phyloP scores from a whole-genome alignment of 2,797 vertebrate species.

The Schizothorax lantsangensis region DNA sequence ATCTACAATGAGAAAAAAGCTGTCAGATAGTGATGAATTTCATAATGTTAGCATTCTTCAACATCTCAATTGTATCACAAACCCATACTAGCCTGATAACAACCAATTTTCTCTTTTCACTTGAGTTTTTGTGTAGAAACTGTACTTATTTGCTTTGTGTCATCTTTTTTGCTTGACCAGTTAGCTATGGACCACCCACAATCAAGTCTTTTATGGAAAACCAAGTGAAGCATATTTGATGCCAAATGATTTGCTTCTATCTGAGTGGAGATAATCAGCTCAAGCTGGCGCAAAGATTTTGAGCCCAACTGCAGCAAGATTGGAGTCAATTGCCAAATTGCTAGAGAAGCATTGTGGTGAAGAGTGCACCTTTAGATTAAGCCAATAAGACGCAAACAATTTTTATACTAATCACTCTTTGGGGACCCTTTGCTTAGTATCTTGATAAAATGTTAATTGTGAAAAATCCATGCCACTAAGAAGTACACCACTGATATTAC shows the following conservation, averaged over 20 bases:
- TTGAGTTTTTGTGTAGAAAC: neutral
- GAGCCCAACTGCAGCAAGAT: neutral
- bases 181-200: conserved; percentile 18
- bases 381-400: neutral
- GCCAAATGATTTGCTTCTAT: conserved; percentile 39
- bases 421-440: neutral
- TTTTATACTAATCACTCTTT: neutral
- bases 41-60: conserved; percentile 28
- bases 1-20: conserved; percentile 8
- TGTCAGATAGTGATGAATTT: conserved; percentile 48
- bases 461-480: neutral
- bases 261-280: conserved; percentile 27
- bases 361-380: neutral
- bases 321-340: conserved; percentile 14
- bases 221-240: conserved; percentile 34
- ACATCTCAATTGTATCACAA: neutral
- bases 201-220: conserved; percentile 29
- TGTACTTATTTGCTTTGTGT: conserved; percentile 24
- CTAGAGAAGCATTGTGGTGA: neutral
- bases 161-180: conserved; percentile 27
- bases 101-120: conserved; percentile 5
- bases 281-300: conserved; percentile 26
- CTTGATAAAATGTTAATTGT: neutral
- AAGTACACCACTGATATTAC: neutral
- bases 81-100: conserved; percentile 6